These are phyloP conservation scores for Montipora foliosa DNA, from an alignment of 64 coral and sea anemone species.

Conservation along the genomic window DNA sequence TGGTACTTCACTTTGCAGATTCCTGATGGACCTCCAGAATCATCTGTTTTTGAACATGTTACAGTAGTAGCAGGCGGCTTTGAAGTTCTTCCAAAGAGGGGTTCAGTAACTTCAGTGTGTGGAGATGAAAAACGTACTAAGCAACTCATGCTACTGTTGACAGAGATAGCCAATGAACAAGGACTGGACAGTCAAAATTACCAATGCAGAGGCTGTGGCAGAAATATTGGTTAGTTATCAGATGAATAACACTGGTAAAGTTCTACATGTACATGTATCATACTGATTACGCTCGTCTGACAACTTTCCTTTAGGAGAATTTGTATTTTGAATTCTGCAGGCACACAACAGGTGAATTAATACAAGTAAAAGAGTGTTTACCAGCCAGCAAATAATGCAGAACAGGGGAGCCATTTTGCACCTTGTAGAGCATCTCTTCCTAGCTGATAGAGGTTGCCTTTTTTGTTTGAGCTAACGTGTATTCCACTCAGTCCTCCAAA, in stretches of 20 bases:
- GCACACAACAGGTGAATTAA: too few species aligned
- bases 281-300: too few species aligned
- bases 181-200: slow-evolving; percentile 95
- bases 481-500: too few species aligned
- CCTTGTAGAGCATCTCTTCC: too few species aligned
- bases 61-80: slow-evolving; percentile 52
- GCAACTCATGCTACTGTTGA: slow-evolving; percentile 76
- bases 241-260: not conserved
- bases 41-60: not conserved
- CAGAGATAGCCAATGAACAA: slow-evolving; percentile 86
- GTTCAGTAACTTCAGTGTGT: slow-evolving; percentile 69
- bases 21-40: not conserved
- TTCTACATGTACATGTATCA: too few species aligned
- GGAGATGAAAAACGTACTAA: slow-evolving; percentile 60
- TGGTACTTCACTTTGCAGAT: slow-evolving; percentile 15
- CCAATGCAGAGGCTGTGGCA: slow-evolving; percentile 93
- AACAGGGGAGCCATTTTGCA: too few species aligned
- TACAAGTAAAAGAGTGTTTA: too few species aligned
- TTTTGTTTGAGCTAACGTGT: too few species aligned
- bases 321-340: too few species aligned
- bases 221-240: slow-evolving; percentile 85
- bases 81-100: slow-evolving; percentile 74
- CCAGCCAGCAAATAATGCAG: too few species aligned
- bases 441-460: too few species aligned
- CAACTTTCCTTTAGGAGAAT: too few species aligned